A percentile compares a stretch with the other conserved stretches of the same genome.
These are phyloP conservation scores for Streptopelia turtur DNA, from an alignment of 2,797 vertebrate species.

Conservation along the genomic window DNA sequence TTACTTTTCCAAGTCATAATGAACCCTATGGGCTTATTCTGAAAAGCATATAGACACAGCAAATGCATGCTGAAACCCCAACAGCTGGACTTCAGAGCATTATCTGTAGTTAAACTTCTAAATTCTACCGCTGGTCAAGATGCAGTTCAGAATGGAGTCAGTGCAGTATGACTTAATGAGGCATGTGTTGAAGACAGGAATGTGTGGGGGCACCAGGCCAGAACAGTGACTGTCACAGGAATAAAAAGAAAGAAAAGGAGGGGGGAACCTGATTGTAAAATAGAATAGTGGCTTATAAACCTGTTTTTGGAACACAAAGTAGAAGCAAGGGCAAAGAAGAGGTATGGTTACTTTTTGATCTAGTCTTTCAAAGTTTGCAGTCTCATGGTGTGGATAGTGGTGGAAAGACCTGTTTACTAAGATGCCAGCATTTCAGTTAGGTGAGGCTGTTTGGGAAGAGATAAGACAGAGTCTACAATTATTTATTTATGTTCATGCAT, in stretches of 20 bases:
- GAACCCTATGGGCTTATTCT: not conserved
- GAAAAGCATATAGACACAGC: not conserved
- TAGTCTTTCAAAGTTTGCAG: not conserved
- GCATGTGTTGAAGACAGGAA: not conserved
- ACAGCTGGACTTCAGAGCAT: not conserved
- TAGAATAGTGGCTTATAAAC: not conserved
- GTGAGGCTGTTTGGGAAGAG: not conserved
- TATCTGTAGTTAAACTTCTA: not conserved
- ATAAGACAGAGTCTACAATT: not conserved
- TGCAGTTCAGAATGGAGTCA: not conserved
- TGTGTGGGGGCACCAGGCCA: not conserved
- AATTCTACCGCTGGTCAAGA: not conserved
- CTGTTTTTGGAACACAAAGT: not conserved
- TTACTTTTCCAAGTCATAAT: not conserved
- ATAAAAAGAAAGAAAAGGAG: rapidly evolving
- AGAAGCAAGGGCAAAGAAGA: not conserved
- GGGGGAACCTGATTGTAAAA: not conserved
- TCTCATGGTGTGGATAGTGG: not conserved
- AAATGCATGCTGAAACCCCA: not conserved
- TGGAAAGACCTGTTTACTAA: not conserved
- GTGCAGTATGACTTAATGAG: not conserved
- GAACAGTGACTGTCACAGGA: not conserved
- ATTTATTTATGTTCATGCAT: not conserved
- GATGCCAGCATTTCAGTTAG: not conserved
- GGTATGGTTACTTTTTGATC: not conserved